Base-by-base conservation (phyloP, 2,113 vertebrate species). In the Limanda limanda region DNA sequence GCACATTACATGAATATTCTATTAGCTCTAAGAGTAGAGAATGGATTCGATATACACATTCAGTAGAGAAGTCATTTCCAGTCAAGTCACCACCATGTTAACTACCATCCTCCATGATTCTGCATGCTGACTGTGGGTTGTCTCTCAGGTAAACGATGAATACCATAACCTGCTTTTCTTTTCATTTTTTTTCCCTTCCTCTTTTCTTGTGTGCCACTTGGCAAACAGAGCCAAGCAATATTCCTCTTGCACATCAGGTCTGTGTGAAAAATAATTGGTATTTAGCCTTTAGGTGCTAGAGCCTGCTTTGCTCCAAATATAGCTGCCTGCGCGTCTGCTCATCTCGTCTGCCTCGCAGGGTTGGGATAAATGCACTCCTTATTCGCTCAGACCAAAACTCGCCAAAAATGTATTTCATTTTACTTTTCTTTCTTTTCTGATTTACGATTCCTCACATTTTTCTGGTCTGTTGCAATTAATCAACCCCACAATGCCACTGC, bases 11-110 rank as follows among this genome's bases (percentile, higher is more conserved):
- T 91, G 82, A 91, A 91, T 92, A 90, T 87, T 91, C 86, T 74
- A 91, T 90, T 78, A 88, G 81, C 82, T 87, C 79, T 81, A 71
- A 88, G 88, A 88, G 83, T 68, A 81, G 82, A 76, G 78, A 86
- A 89, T 87, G 84, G 82, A 89, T 91, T 85, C 20, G 76, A 89
- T 82, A 68, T 70, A 74, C 71, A 74, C 71, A 73, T 87, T 90
- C 71, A 90, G 86, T 82, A 78, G 80, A 78, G 84, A 90, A 88
- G 89, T 90, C 82, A 89, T 92, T 92, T 92, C 83, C 88, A 84
- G 82, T 86, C 84, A 90, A 83, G 79, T 87, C 86, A 86, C 76
- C 68, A 63, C 75, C 88, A 88, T 88, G 71, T 85, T 81, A 85
- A 84, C 87, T 86, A 78, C 71, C 88, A 87, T 86, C 81, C 76